Evolutionary conservation across 2,113 vertebrate genomes (phyloP), one percentile per base, ranked within the genome.

Genomic region (Melospiza melodia): DNA sequence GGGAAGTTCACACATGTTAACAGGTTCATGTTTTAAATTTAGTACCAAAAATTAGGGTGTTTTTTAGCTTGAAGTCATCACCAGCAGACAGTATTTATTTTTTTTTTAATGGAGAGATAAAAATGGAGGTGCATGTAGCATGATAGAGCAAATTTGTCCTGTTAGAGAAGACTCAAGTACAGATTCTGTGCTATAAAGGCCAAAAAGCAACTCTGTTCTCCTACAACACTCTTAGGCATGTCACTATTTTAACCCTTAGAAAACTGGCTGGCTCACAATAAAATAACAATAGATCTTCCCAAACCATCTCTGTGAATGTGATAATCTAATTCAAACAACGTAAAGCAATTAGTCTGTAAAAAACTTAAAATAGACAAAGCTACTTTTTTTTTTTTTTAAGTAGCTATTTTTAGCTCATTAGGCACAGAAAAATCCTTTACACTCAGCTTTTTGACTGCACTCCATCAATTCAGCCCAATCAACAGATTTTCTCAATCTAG

Each of bases 1-100:
- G 82, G 74, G 84, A 96, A 86, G 59, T 59, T 92, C 80, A 84
- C 87, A 52, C 69, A 73, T 84, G 89, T 89, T 91, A 95, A 80
- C 79, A 89, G 84, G 93, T 95, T 92, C n/a, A 8, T 48, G 19
- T 30, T 81, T 89, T 92, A 92, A 90, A 89, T 89, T 89, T 76
- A 87, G 58, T 39, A 75, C 58, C 39, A 30, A 89, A 76, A 72
- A 66, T 69, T 90, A 59, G 59, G 33, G 27, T 37, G 22, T 66
- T 79, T 74, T 43, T 35, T 39, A 89, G 71, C 46, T 51, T 57
- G 3, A 43, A 90, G 22, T 82, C 1, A 0, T 78, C 73, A 58
- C 61, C 3, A 44, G 54, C 87, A 94, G 90, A 69, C 54, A 65
- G 46, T 22, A 14, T 72, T 67, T 33, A 20, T 54, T 28, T 18